Percentiles rank a stretch among this genome's conserved stretches.
Evolutionary conservation across 2,888 invertebrate species (phyloP).

Genomic region (Seira ritae): DNA sequence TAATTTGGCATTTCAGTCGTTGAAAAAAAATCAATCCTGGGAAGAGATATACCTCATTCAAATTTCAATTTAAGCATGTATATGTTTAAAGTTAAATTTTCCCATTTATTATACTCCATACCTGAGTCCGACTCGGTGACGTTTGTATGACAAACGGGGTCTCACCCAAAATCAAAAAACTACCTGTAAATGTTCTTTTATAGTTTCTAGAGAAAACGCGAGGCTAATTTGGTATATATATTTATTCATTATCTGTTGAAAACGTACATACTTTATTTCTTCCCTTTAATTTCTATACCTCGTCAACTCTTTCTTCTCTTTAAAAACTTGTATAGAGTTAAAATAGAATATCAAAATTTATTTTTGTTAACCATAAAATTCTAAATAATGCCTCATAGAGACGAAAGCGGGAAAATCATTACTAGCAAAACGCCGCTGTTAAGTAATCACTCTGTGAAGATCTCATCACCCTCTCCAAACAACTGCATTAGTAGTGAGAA

Average conservation of each 20-base stretch:
- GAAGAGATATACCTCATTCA: no score
- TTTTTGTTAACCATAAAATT: neutral
- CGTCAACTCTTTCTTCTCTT: no score
- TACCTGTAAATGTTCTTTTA: constrained; percentile 2
- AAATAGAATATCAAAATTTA: no score
- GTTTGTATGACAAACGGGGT: constrained; percentile 47
- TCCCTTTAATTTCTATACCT: no score
- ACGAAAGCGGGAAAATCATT: constrained; percentile 51
- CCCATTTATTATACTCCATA: constrained; percentile 28
- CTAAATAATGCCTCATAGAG: constrained; percentile 53
- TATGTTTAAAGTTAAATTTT: constrained; percentile 44
- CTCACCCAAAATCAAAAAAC: neutral
- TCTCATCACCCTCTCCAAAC: constrained; percentile 40
- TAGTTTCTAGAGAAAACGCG: neutral
- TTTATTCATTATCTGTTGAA: no score
- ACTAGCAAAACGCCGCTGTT: constrained; percentile 55
- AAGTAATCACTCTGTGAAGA: constrained; percentile 50
- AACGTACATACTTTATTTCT: no score
- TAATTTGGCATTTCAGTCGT: neutral
- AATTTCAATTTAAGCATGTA: constrained; percentile 36
- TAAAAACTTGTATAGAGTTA: no score
- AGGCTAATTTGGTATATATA: no score
- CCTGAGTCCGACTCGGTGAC: constrained; percentile 32
- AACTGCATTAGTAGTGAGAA: constrained; percentile 33
- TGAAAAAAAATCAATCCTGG: no score